Evolutionary conservation across 2,797 vertebrate genomes (phyloP).

Genomic region (Rousettus madagascariensis): DNA sequence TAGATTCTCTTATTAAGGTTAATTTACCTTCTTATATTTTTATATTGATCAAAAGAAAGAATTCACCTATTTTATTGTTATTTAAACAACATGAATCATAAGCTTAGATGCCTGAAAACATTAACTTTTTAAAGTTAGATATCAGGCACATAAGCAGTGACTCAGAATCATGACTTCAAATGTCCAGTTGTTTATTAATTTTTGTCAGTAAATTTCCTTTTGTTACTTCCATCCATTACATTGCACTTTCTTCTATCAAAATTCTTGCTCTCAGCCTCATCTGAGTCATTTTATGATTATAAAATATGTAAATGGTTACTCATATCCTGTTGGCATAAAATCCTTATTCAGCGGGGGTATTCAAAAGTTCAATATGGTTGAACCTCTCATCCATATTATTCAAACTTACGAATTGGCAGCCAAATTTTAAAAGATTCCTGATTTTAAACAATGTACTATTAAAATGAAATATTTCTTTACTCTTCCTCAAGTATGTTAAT

Average conservation of each 20-base stretch:
- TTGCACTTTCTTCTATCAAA: slow-evolving; percentile 27
- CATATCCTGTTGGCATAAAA: slow-evolving; percentile 42
- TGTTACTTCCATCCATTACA: not conserved
- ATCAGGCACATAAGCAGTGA: slow-evolving; percentile 63
- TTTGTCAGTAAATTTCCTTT: slow-evolving; percentile 50
- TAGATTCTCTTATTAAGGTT: not conserved
- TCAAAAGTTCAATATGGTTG: not conserved
- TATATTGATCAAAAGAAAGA: not conserved
- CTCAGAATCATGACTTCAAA: slow-evolving; percentile 35
- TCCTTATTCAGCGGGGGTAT: not conserved
- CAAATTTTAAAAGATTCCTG: not conserved
- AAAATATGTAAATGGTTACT: slow-evolving; percentile 56
- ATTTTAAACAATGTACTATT: slow-evolving; percentile 4
- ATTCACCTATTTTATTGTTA: not conserved
- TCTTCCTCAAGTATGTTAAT: not conserved
- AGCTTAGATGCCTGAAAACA: not conserved
- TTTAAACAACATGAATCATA: slow-evolving; percentile 51
- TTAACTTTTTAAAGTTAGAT: slow-evolving; percentile 43
- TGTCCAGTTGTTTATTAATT: slow-evolving; percentile 44
- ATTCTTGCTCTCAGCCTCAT: not conserved
- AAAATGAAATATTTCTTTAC: not conserved
- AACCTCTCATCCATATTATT: not conserved
- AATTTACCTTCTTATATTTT: slow-evolving; percentile 35
- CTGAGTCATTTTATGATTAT: slow-evolving; percentile 21
- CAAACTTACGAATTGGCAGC: not conserved